Evolutionary conservation across 2,888 invertebrate species (phyloP).

Genomic region (Trimorus sp.): DNA sequence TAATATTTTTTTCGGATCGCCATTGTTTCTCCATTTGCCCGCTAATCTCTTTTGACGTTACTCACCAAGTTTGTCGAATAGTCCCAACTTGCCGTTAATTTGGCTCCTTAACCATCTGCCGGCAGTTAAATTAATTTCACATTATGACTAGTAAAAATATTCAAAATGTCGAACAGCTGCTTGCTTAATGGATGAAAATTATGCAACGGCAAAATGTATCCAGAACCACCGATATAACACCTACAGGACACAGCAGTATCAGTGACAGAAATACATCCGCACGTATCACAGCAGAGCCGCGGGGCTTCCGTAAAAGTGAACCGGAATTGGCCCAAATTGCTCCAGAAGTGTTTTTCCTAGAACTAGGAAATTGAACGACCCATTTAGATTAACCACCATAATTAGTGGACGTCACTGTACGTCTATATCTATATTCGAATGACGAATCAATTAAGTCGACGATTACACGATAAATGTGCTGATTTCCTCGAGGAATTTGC

Average conservation of each 20-base stretch:
- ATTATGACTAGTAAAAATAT: neutral
- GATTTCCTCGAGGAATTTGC: no score
- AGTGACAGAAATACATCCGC: conserved; percentile 42
- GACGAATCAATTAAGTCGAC: neutral
- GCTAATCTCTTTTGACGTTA: neutral
- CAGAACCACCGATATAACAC: conserved; percentile 6
- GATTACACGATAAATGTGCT: no score
- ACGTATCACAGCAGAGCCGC: conserved; percentile 46
- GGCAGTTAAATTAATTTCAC: neutral
- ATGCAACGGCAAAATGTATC: conserved; percentile 13
- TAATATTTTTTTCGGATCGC: conserved; percentile 26
- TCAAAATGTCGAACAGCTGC: neutral
- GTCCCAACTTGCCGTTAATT: no score
- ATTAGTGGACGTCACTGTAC: conserved; percentile 29
- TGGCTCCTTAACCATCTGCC: neutral
- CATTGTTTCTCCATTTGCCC: conserved; percentile 4
- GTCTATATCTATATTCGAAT: neutral
- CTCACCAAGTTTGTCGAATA: neutral
- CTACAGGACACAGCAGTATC: conserved; percentile 27
- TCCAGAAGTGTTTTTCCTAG: conserved; percentile 48
- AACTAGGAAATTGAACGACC: conserved; percentile 30
- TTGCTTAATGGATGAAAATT: neutral
- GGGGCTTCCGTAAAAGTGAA: conserved; percentile 52
- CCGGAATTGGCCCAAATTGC: conserved; percentile 48
- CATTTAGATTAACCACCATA: conserved; percentile 50